These are phyloP conservation scores for Ramphastos sulfuratus DNA, from an alignment of 2,113 vertebrate species.

Conservation along the genomic window DNA sequence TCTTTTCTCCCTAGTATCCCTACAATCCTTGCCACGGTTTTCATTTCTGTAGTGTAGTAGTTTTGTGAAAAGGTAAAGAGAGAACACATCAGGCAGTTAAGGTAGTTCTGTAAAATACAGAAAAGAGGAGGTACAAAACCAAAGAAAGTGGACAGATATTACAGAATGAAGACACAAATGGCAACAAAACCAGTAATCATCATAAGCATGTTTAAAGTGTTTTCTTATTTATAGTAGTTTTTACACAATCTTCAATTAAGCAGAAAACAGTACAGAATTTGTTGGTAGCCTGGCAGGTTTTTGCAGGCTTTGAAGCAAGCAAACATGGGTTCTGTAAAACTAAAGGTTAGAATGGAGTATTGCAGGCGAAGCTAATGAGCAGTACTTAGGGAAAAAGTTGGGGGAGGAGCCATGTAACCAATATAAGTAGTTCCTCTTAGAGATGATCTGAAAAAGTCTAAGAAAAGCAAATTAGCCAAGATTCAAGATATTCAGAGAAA, in stretches of 20 bases:
- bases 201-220: background rate
- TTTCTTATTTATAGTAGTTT: background rate
- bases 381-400: background rate
- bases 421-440: background rate
- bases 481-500: background rate
- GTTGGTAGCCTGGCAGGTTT: background rate
- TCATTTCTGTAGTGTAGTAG: background rate
- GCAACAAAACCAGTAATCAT: background rate
- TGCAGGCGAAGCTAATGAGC: background rate
- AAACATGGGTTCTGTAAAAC: background rate
- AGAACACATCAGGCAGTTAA: background rate
- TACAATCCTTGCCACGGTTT: background rate
- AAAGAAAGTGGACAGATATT: background rate
- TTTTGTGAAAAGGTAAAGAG: background rate
- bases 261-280: background rate
- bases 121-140: background rate
- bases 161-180: background rate
- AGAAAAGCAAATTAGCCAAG: background rate
- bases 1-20: background rate
- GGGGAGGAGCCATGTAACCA: background rate
- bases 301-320: background rate
- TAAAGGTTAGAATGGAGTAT: background rate
- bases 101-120: background rate
- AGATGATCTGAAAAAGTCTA: background rate
- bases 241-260: background rate